Evolutionary conservation across 2,888 invertebrate genomes (phyloP).

Genomic region (Romanomermis culicivorax): DNA sequence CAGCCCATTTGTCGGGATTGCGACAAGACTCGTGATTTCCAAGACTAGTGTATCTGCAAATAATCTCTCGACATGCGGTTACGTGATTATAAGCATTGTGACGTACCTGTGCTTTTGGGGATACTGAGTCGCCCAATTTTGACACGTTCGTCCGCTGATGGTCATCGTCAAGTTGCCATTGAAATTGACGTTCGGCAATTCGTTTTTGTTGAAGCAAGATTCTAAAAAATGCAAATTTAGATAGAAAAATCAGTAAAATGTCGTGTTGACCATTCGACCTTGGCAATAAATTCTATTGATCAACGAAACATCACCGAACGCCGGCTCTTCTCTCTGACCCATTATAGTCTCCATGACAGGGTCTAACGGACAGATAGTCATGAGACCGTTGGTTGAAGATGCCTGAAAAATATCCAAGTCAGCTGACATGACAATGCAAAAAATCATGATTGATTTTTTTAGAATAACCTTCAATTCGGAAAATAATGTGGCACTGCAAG

Average conservation of each 20-base stretch:
- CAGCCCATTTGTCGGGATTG: constrained; percentile 6
- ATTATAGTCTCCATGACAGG: constrained; percentile 8
- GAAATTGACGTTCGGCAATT: neutral
- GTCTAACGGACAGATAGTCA: constrained; percentile 10
- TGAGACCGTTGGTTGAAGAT: neutral
- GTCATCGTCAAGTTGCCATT: constrained; percentile 5
- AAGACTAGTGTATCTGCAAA: constrained; percentile 4
- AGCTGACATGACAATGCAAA: no score
- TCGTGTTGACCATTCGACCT: neutral
- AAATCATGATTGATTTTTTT: no score
- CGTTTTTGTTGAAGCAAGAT: constrained; percentile 3
- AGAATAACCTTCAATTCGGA: no score
- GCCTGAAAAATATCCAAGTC: no score
- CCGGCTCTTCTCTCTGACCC: constrained; percentile 10
- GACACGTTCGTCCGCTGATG: constrained; percentile 1
- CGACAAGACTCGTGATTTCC: constrained; percentile 7
- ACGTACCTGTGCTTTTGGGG: neutral
- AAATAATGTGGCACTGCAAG: neutral
- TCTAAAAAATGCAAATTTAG: neutral
- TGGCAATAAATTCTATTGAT: constrained; percentile 9
- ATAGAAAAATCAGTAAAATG: neutral
- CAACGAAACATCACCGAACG: constrained; percentile 9
- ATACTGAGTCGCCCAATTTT: neutral
- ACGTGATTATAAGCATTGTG: neutral
- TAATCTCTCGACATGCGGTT: neutral